Evolutionary conservation across 2,888 invertebrate genomes (phyloP).

Genomic region (Panzeria rudis): DNA sequence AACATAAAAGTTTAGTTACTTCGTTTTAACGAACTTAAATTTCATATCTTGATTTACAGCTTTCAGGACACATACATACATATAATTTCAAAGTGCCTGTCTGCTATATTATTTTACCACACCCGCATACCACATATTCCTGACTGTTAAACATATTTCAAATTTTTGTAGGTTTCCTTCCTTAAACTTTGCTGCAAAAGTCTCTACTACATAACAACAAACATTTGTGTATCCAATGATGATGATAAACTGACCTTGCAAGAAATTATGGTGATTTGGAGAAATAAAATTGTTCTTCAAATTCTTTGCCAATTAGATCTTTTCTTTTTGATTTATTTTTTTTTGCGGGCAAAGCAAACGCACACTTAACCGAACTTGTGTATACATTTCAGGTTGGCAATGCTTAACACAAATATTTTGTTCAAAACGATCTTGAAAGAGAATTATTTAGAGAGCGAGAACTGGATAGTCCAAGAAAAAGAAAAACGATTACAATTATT

Average conservation of each 20-base stretch:
- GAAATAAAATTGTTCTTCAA: constrained; percentile 66
- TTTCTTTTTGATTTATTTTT: constrained; percentile 40
- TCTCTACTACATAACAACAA: constrained; percentile 5
- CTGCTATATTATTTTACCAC: not conserved
- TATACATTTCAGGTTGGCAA: constrained; percentile 54
- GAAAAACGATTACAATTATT: constrained; percentile 18
- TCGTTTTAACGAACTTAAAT: not conserved
- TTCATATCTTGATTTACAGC: not conserved
- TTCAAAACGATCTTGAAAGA: constrained; percentile 59
- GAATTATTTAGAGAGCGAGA: constrained; percentile 24
- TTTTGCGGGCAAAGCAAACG: constrained; percentile 42
- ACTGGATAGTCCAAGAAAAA: constrained; percentile 2
- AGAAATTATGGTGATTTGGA: constrained; percentile 62
- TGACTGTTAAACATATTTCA: constrained; percentile 1
- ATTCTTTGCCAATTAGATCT: constrained; percentile 68
- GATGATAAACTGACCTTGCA: constrained; percentile 68
- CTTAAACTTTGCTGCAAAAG: not conserved
- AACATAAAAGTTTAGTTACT: not conserved
- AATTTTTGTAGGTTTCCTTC: constrained; percentile 16
- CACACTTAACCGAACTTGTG: constrained; percentile 23
- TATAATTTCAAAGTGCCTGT: not conserved
- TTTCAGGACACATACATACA: not conserved
- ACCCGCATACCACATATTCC: constrained; percentile 22
- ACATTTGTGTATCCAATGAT: constrained; percentile 38
- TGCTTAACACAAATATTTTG: constrained; percentile 54